phyloP scores from a whole-genome alignment of 2,113 vertebrate genomes.

The Pelecanoides urinatrix region DNA sequence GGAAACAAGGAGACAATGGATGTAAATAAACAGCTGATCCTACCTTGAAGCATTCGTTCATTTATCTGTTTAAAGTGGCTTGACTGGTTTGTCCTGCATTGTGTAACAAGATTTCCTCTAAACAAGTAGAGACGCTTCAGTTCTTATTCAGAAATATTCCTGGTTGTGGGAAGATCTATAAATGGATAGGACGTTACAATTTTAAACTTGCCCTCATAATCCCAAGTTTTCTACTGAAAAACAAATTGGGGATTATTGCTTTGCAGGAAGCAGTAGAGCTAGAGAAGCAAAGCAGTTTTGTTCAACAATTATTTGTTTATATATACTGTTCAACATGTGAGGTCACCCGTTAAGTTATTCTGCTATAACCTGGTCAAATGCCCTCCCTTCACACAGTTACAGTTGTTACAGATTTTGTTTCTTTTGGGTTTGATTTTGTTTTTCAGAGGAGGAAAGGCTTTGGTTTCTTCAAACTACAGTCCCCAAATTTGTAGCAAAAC shows the following conservation, averaged over 20 bases:
- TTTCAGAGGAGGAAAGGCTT: not conserved
- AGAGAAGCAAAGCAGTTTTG: not conserved
- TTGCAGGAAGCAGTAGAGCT: not conserved
- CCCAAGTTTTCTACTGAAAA: not conserved
- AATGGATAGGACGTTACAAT: not conserved
- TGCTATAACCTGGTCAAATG: not conserved
- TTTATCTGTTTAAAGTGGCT: not conserved
- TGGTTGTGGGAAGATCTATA: not conserved
- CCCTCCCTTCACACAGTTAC: not conserved
- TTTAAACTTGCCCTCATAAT: not conserved
- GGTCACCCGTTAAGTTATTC: not conserved
- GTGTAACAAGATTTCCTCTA: not conserved
- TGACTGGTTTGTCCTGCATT: not conserved
- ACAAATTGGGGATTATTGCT: not conserved
- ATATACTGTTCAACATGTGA: not conserved
- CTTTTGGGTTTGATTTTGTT: not conserved
- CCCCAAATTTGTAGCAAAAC: not conserved
- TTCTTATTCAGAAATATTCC: not conserved
- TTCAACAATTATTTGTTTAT: not conserved
- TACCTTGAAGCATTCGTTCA: conserved; percentile 25
- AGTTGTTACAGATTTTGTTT: not conserved
- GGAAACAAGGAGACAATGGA: conserved; percentile 74
- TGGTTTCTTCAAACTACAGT: not conserved
- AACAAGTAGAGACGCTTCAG: not conserved
- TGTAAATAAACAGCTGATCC: conserved; percentile 76